Conservation (phyloP, 2,888 invertebrate species). For the Perizoma affinitatum region DNA sequence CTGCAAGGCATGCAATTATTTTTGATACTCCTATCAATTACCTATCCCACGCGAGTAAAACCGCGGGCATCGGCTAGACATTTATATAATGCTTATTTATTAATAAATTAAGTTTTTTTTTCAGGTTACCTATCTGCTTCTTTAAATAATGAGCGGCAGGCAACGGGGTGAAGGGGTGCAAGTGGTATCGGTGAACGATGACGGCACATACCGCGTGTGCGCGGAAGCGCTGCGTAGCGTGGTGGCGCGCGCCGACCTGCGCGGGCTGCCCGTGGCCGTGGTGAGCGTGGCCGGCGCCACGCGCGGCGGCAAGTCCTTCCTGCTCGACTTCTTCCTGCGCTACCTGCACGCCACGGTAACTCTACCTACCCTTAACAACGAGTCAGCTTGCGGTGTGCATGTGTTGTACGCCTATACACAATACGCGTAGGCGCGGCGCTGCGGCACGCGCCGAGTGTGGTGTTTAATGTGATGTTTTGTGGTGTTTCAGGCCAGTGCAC, state of each 20-base stretch:
- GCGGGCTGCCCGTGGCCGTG: slow-evolving; percentile 47
- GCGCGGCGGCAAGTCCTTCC: slow-evolving; percentile 58
- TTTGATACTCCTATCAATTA: too few species aligned
- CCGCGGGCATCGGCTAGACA: too few species aligned
- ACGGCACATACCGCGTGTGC: slow-evolving; percentile 40
- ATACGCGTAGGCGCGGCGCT: too few species aligned
- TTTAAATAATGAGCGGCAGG: slow-evolving; percentile 1
- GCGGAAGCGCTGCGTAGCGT: slow-evolving; percentile 40
- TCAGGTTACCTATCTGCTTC: not conserved
- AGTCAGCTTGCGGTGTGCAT: too few species aligned
- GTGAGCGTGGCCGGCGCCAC: slow-evolving; percentile 56
- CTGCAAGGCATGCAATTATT: too few species aligned
- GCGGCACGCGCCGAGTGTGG: too few species aligned
- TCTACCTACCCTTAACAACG: not conserved
- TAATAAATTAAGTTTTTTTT: not conserved
- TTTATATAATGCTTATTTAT: too few species aligned
- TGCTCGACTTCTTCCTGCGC: slow-evolving; percentile 54
- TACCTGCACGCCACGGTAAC: slow-evolving; percentile 50
- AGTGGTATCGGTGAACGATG: slow-evolving; percentile 41
- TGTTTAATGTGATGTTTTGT: not conserved
- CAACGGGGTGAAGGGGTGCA: slow-evolving; percentile 10
- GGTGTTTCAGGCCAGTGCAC: slow-evolving; percentile 21
- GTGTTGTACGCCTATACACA: too few species aligned
- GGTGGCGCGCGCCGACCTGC: slow-evolving; percentile 39
- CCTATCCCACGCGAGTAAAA: too few species aligned